These are phyloP conservation scores for Aphrophora alni DNA, from an alignment of 2,888 invertebrate genomes.

Conservation along the genomic window DNA sequence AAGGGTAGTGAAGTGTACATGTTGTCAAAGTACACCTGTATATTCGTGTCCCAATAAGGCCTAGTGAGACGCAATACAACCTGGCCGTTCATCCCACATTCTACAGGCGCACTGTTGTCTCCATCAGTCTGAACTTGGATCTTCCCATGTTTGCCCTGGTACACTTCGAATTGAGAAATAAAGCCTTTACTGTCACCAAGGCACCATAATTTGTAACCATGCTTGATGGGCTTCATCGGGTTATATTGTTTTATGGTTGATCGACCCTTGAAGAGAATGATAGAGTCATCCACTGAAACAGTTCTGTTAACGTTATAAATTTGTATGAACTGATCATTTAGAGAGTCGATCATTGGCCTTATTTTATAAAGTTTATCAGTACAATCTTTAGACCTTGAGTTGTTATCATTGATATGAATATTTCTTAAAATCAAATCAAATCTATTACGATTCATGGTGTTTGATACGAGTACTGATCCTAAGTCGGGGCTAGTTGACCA, in stretches of 20 bases:
- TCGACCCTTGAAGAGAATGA: slow-evolving; percentile 34
- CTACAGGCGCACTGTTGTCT: background rate
- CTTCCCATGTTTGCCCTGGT: slow-evolving; percentile 33
- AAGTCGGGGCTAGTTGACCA: slow-evolving; percentile 34
- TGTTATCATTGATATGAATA: slow-evolving; percentile 45
- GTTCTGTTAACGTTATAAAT: slow-evolving; percentile 35
- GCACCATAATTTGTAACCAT: slow-evolving; percentile 39
- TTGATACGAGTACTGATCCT: slow-evolving; percentile 32
- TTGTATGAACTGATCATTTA: slow-evolving; percentile 41
- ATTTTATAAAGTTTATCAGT: slow-evolving; percentile 44
- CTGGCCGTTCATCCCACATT: slow-evolving; percentile 22
- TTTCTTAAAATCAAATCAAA: slow-evolving; percentile 39
- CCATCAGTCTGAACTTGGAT: background rate
- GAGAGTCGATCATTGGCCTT: slow-evolving; percentile 36
- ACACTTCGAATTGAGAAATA: slow-evolving; percentile 33
- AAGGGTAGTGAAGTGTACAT: slow-evolving; percentile 26
- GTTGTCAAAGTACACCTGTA: slow-evolving; percentile 23
- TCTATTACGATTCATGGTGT: slow-evolving; percentile 41
- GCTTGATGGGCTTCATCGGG: slow-evolving; percentile 33
- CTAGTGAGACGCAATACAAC: slow-evolving; percentile 31
- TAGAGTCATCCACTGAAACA: slow-evolving; percentile 35
- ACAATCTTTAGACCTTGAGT: slow-evolving; percentile 27
- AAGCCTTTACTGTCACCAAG: slow-evolving; percentile 33
- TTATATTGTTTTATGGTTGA: slow-evolving; percentile 32
- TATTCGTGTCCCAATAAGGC: background rate